These are phyloP conservation scores for Patella depressa DNA, from an alignment of 2,888 invertebrate species.

Conservation along the genomic window DNA sequence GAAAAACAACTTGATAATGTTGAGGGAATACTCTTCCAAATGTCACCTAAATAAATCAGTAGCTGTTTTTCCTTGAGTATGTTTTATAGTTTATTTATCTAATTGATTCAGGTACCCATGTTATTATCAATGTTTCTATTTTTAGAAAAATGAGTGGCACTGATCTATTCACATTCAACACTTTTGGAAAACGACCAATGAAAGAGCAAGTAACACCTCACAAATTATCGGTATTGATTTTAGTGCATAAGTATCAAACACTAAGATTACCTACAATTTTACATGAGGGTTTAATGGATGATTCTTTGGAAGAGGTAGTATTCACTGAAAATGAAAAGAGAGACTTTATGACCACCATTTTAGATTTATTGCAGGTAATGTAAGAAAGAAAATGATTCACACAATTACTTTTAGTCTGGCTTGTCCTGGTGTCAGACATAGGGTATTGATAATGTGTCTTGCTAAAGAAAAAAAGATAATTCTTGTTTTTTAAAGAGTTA, in stretches of 20 bases:
- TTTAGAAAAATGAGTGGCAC: conserved; percentile 16
- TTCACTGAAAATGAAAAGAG: conserved; percentile 74
- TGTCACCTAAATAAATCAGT: no score
- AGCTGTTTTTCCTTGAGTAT: no score
- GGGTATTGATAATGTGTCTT: no score
- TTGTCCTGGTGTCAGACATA: no score
- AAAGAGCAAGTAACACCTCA: conserved; percentile 64
- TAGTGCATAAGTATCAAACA: conserved; percentile 58
- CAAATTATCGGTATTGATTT: conserved; percentile 59
- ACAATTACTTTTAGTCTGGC: no score
- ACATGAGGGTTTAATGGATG: conserved; percentile 2
- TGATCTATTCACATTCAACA: conserved; percentile 46
- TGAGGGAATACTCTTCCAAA: no score
- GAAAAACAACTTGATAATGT: no score
- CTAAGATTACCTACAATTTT: conserved; percentile 19
- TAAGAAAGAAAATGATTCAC: not conserved
- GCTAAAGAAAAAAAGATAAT: no score
- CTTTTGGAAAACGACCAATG: conserved; percentile 43
- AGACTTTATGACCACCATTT: conserved; percentile 84
- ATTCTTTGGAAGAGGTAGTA: conserved; percentile 17
- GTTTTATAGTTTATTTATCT: no score
- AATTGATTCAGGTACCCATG: no score
- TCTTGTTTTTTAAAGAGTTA: no score
- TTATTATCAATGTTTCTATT: no score
- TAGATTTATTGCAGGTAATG: conserved; percentile 82